A percentile compares a stretch with the other conserved stretches of the same genome.
phyloP scores from a whole-genome alignment of 2,888 invertebrate species.

The Drosophila cyrtoloma region DNA sequence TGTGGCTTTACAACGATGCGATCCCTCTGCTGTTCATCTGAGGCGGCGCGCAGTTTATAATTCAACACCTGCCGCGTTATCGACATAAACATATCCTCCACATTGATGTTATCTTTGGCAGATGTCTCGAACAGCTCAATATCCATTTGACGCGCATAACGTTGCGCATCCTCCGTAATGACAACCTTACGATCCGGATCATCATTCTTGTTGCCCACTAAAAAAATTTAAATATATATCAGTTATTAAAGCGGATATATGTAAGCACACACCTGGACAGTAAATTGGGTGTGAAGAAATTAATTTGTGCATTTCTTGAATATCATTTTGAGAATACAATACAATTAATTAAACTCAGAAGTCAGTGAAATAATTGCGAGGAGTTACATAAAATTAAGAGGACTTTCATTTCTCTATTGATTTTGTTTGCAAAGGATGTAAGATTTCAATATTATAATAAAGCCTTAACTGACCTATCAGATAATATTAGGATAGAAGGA shows the following conservation, averaged over 20 bases:
- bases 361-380: not conserved
- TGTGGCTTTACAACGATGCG: conserved; percentile 82
- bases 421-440: not conserved
- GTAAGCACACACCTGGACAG: not conserved
- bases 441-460: not conserved
- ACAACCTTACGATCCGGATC: conserved; percentile 98
- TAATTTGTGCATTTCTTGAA: not conserved
- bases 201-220: conserved; percentile 99
- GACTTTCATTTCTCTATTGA: not conserved
- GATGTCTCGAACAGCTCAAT: conserved; percentile 99
- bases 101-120: conserved; percentile 99
- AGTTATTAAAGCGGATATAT: not conserved
- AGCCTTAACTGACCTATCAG: not conserved
- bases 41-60: conserved; percentile 84
- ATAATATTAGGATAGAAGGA: not conserved
- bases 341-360: not conserved
- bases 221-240: not conserved
- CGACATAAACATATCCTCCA: conserved; percentile 96
- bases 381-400: too few species aligned
- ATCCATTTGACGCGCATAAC: conserved; percentile 98
- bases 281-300: not conserved
- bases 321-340: not conserved
- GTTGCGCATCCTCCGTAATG: conserved; percentile 97
- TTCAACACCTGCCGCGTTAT: conserved; percentile 87
- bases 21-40: conserved; percentile 84